phyloP scores from a whole-genome alignment of 2,113 vertebrate species.

The Coreoperca whiteheadi region DNA sequence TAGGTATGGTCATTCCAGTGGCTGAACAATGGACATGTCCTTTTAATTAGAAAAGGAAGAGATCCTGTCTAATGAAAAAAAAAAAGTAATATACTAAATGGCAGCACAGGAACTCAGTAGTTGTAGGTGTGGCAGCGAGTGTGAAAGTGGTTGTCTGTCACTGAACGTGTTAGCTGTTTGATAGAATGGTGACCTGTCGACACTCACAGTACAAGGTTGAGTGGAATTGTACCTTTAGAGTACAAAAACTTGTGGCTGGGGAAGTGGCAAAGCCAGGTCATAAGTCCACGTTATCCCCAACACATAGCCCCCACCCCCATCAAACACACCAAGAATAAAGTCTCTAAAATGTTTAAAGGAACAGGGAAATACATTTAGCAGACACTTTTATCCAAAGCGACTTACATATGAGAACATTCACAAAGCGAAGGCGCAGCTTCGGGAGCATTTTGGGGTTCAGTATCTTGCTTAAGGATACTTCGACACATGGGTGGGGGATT shows the following conservation, averaged over 20 bases:
- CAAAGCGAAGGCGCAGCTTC: no score
- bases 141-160: not conserved
- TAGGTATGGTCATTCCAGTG: slow-evolving; percentile 45
- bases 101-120: not conserved
- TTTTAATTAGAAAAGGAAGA: slow-evolving; percentile 34
- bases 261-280: not conserved
- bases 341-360: not conserved
- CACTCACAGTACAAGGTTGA: not conserved
- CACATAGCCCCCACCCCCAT: not conserved
- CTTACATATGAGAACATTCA: no score
- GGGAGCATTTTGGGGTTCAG: no score
- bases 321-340: not conserved
- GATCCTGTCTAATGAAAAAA: slow-evolving; percentile 27
- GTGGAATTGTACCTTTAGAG: not conserved
- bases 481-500: no score
- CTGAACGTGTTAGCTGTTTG: not conserved
- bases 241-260: not conserved
- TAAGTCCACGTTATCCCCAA: not conserved
- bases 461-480: no score
- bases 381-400: no score
- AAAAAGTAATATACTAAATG: slow-evolving; percentile 4
- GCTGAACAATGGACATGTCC: not conserved
- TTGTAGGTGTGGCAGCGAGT: not conserved
- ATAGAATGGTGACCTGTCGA: not conserved
- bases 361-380: no score